Conservation (phyloP, 1,140 invertebrate species). For the Drosophila parabipectinata region DNA sequence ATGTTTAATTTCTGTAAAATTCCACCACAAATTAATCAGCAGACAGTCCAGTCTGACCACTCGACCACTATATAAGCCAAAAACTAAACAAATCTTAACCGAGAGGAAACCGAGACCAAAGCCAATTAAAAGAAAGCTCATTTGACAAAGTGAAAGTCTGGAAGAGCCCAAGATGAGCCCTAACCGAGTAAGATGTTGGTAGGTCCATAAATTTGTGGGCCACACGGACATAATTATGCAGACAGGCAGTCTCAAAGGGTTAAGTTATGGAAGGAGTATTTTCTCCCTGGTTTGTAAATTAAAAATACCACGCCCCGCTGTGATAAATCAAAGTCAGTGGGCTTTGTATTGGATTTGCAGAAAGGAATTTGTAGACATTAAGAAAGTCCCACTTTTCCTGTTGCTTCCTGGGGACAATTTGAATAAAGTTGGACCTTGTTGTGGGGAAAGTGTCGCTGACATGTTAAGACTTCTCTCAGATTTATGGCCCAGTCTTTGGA, state of each 20-base stretch:
- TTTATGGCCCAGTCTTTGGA: conserved; percentile 47
- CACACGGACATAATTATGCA: conserved; percentile 67
- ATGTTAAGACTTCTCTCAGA: conserved; percentile 68
- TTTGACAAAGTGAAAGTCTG: conserved; percentile 56
- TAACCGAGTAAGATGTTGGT: conserved; percentile 50
- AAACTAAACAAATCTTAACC: not conserved
- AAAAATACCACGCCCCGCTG: conserved; percentile 73
- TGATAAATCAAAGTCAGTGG: conserved; percentile 78
- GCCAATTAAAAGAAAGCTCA: conserved; percentile 59
- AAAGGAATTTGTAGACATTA: conserved; percentile 75
- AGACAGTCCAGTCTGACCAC: conserved; percentile 21
- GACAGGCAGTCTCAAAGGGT: conserved; percentile 42
- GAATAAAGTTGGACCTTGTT: conserved; percentile 69
- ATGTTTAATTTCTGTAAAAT: conserved; percentile 8
- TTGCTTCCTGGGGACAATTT: conserved; percentile 64
- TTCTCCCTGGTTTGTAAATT: conserved; percentile 56
- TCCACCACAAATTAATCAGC: conserved; percentile 44
- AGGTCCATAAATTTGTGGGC: conserved; percentile 65
- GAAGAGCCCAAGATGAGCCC: conserved; percentile 26
- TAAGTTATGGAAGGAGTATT: conserved; percentile 15
- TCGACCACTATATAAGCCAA: conserved; percentile 26
- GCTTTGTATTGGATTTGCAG: conserved; percentile 71
- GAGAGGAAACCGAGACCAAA: conserved; percentile 24
- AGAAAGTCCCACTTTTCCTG: conserved; percentile 58
- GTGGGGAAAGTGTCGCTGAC: conserved; percentile 69